These are phyloP conservation scores for Periplaneta americana DNA, from an alignment of 1,140 invertebrate species.

Conservation along the genomic window DNA sequence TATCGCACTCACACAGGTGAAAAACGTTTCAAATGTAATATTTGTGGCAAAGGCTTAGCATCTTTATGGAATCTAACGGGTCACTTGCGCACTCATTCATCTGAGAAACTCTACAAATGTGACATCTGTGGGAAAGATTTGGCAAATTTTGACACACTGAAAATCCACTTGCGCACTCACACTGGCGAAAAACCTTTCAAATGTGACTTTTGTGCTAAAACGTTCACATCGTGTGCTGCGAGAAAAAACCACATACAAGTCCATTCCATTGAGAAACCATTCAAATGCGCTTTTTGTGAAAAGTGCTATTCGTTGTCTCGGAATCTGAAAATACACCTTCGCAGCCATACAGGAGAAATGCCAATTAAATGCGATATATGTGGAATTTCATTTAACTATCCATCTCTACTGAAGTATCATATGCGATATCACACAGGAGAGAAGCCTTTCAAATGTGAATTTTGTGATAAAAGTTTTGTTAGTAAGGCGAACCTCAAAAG, in stretches of 20 bases:
- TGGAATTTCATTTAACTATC: constrained; percentile 37
- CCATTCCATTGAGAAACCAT: constrained; percentile 62
- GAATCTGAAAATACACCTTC: constrained; percentile 15
- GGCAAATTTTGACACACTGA: constrained; percentile 43
- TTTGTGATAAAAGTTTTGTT: too few species aligned
- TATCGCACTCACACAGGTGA: constrained; percentile 34
- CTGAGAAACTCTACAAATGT: constrained; percentile 42
- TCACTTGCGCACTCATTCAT: constrained; percentile 53
- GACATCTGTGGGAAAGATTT: too few species aligned
- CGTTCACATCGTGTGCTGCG: constrained; percentile 55
- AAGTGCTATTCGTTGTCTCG: constrained; percentile 19
- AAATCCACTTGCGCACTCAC: too few species aligned
- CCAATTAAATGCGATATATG: constrained; percentile 20
- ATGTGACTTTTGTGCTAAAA: too few species aligned
- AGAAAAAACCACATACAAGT: constrained; percentile 55
- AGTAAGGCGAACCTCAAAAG: too few species aligned
- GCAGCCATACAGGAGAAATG: constrained; percentile 32
- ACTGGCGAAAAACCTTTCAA: too few species aligned
- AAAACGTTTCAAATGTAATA: constrained; percentile 35
- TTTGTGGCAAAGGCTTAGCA: constrained; percentile 37
- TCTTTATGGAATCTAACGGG: constrained; percentile 44
- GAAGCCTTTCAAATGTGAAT: too few species aligned
- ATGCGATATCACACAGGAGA: too few species aligned
- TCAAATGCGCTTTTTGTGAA: constrained; percentile 28
- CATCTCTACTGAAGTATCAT: constrained; percentile 25